Base-by-base conservation (phyloP, 2,888 invertebrate genomes). In the Teleiodes luculella region DNA sequence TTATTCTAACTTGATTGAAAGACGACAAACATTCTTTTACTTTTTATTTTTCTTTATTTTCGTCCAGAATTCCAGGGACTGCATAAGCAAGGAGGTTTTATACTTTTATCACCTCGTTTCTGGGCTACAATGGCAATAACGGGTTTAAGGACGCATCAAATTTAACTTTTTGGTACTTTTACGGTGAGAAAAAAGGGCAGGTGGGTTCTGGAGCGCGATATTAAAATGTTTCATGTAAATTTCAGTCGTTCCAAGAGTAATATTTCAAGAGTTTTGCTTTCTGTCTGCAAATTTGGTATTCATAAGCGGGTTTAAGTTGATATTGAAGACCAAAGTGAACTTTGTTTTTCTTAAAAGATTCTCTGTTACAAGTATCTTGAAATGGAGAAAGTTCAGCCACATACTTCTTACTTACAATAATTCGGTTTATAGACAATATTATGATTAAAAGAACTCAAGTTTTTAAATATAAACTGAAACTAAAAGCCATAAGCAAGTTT, bases 151-250 rank as follows among this genome's bases (percentile, higher is more conserved):
- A 62, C 64, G 66, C 69, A 76, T 78, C 72, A 78, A 78, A 76
- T 74, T 72, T 66, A 74, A 77, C 75, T 74, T 77, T 74, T 74
- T 65, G 67, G 48, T 73, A 72, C 76, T 74, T 81, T 82, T 77
- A 78, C 72, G 74, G 85, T 84, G 87, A 81, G 87, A 88, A 87
- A 86, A 85, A 84, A 78, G 74, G 77, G 78, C 84, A 87, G 87
- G 87, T 86, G 83, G 67, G 70, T 64, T 65, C 69, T 65, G 56
- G 67, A 67, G 68, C 71, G 70, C 72, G 72, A 86, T 89, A 89
- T 88, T 89, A 89, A 88, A 89, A 87, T 88, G 88, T 88, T 89
- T 83, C 86, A 89, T 89, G 88, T 83, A 87, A 89, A 89, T 89
- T 76, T 71, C 66, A 70, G 72, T 64, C 72, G 70, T 77, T 76